Conservation (phyloP, 2,888 invertebrate species). For the Yponomeuta plumbellus region DNA sequence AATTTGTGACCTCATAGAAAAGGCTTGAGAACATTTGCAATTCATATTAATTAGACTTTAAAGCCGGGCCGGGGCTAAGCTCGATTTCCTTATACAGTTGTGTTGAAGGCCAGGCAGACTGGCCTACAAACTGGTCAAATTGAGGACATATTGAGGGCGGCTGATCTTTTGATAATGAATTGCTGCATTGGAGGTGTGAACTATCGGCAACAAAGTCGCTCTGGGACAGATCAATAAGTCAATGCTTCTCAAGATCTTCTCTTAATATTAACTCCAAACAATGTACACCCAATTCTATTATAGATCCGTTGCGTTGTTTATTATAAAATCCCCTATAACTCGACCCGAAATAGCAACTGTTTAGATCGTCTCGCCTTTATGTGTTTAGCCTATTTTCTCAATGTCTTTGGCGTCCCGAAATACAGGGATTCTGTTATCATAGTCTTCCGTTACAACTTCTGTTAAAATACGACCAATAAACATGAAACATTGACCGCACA, state of each 20-base stretch:
- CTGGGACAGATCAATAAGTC: neutral
- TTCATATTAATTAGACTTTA: constrained; percentile 37
- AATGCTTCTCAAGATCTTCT: neutral
- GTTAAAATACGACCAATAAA: neutral
- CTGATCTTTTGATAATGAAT: neutral
- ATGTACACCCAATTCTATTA: neutral
- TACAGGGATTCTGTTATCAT: constrained; percentile 10
- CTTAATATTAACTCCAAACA: neutral
- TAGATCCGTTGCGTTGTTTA: constrained; percentile 25
- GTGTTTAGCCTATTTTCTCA: constrained; percentile 30
- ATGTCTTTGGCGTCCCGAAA: constrained; percentile 25
- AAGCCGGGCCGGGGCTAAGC: constrained; percentile 43
- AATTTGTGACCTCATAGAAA: neutral
- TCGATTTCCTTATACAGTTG: constrained; percentile 47
- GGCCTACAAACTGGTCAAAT: constrained; percentile 43
- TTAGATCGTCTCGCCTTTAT: constrained; percentile 27
- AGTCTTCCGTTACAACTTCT: too few species aligned
- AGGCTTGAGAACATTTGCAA: neutral
- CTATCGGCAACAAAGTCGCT: neutral
- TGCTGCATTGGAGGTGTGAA: neutral
- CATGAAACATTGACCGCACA: neutral
- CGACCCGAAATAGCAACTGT: constrained; percentile 26
- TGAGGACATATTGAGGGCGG: constrained; percentile 32
- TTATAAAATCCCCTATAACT: constrained; percentile 25
- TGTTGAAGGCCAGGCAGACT: constrained; percentile 47